Conservation (phyloP, 2,888 invertebrate genomes). For the Bimastos eiseni region DNA sequence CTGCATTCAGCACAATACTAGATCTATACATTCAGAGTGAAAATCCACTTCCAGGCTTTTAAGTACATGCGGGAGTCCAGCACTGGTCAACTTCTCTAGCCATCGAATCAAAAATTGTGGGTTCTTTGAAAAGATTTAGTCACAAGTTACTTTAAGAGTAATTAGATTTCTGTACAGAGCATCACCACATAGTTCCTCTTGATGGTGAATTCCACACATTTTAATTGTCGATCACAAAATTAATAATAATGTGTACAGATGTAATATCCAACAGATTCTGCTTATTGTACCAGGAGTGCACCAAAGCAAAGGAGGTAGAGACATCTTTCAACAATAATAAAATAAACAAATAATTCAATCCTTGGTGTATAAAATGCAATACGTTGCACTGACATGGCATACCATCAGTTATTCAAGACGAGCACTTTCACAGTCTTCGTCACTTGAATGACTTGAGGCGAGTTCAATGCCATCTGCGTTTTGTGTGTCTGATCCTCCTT, state of each 20-base stretch:
- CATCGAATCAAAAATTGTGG: no score
- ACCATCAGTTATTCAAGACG: not conserved
- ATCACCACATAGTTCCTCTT: no score
- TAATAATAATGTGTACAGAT: not conserved
- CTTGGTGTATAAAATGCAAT: not conserved
- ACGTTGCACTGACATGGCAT: not conserved
- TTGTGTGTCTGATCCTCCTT: constrained; percentile 14
- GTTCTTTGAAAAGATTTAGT: no score
- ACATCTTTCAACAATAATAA: not conserved
- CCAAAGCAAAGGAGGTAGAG: not conserved
- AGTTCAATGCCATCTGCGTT: not conserved
- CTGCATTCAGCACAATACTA: no score
- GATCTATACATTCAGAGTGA: no score
- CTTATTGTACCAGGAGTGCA: not conserved
- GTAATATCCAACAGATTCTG: not conserved
- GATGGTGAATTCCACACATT: no score
- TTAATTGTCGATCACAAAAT: no score
- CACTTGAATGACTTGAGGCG: constrained; percentile 15
- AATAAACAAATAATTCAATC: not conserved
- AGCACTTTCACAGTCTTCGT: not conserved
- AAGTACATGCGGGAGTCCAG: no score
- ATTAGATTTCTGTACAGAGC: no score
- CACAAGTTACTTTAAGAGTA: no score
- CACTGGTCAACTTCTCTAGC: no score
- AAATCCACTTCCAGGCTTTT: no score